These are phyloP conservation scores for Drosophila mulleri DNA, from an alignment of 2,888 invertebrate genomes.

Conservation along the genomic window DNA sequence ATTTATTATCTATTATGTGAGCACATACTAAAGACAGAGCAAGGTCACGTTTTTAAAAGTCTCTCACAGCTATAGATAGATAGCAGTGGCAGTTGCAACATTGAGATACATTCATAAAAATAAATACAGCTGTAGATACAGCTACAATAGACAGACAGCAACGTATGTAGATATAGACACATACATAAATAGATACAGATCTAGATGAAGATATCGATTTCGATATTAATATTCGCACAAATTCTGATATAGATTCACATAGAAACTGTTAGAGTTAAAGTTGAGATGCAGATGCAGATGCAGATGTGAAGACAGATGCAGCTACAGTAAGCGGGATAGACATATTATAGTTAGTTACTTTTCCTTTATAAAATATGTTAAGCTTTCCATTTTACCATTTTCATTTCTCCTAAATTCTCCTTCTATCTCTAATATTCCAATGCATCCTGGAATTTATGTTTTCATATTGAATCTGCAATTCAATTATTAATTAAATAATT, in stretches of 20 bases:
- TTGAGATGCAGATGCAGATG: neutral
- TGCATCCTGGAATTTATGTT: too few relatives aligned
- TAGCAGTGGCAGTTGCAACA: neutral
- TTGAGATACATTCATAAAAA: neutral
- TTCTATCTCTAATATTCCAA: too few relatives aligned
- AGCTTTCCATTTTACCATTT: too few relatives aligned
- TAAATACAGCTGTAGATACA: neutral
- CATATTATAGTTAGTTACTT: too few relatives aligned
- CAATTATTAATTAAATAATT: neutral
- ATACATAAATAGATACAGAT: too few relatives aligned
- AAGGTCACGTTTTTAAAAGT: constrained; percentile 33
- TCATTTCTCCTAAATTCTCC: too few relatives aligned
- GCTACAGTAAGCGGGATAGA: neutral
- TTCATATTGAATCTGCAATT: neutral
- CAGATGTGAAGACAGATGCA: neutral
- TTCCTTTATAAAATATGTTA: too few relatives aligned
- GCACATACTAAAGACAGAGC: constrained; percentile 3
- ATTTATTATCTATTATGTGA: constrained; percentile 31
- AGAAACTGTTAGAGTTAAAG: neutral
- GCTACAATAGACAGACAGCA: neutral
- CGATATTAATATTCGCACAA: neutral
- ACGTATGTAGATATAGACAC: neutral
- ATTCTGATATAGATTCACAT: neutral
- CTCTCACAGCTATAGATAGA: constrained; percentile 9
- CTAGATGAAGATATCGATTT: neutral